Evolutionary conservation across 1,140 invertebrate species (phyloP).

Genomic region (Drosophila santomea): DNA sequence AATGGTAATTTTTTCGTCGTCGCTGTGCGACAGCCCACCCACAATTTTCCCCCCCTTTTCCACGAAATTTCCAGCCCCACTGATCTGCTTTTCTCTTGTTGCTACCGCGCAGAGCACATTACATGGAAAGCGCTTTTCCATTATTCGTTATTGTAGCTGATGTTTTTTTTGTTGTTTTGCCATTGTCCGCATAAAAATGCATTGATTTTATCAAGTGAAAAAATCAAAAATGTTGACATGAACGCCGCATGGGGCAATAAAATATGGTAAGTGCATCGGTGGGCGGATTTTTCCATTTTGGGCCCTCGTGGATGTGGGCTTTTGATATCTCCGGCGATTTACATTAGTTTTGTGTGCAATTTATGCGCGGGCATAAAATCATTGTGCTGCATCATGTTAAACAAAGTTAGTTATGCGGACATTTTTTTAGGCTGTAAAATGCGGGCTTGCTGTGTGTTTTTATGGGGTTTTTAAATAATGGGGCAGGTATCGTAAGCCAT

Average conservation of each 20-base stretch:
- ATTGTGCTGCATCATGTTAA: constrained; percentile 26
- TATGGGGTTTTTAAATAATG: neutral
- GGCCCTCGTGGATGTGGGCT: neutral
- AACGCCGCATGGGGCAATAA: constrained; percentile 48
- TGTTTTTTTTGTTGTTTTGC: constrained; percentile 38
- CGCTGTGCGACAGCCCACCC: constrained; percentile 15
- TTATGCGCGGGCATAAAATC: constrained; percentile 40
- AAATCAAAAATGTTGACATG: constrained; percentile 79
- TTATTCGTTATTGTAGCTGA: constrained; percentile 23
- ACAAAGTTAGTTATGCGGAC: constrained; percentile 23
- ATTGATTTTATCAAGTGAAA: constrained; percentile 77
- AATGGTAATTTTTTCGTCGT: constrained; percentile 70
- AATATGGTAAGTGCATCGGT: constrained; percentile 45
- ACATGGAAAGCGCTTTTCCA: constrained; percentile 56
- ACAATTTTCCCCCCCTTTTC: neutral
- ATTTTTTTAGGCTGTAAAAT: constrained; percentile 11
- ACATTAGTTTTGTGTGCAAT: constrained; percentile 44
- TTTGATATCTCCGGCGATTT: constrained; percentile 46
- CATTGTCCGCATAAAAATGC: constrained; percentile 68
- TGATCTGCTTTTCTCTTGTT: constrained; percentile 31
- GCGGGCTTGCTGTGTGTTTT: neutral
- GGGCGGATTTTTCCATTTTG: constrained; percentile 14
- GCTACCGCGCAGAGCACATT: constrained; percentile 48
- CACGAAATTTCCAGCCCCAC: neutral
- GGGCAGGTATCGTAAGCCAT: neutral